These are phyloP conservation scores for Leptobrachium ailaonicum DNA, from an alignment of 2,113 vertebrate genomes.

Conservation along the genomic window DNA sequence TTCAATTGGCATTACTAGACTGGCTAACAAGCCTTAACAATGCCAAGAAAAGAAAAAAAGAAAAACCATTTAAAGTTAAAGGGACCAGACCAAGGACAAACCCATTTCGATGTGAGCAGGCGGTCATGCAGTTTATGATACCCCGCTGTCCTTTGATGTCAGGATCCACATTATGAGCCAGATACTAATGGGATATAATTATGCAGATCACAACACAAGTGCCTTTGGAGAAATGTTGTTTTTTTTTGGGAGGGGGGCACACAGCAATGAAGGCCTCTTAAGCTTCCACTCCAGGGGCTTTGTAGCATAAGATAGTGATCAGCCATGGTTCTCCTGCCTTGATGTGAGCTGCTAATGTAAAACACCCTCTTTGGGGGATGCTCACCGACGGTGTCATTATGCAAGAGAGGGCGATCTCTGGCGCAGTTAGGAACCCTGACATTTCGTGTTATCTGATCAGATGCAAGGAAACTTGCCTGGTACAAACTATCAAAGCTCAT, in stretches of 20 bases:
- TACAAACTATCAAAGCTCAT: background rate
- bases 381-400: slow-evolving; percentile 32
- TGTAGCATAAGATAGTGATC: slow-evolving; percentile 26
- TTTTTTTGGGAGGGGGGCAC: slow-evolving; percentile 6
- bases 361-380: slow-evolving; percentile 20
- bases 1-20: too few relatives aligned
- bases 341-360: slow-evolving; percentile 22
- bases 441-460: slow-evolving; percentile 43
- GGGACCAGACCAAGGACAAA: background rate
- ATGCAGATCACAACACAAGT: slow-evolving; percentile 38
- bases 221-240: slow-evolving; percentile 19
- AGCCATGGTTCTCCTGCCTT: slow-evolving; percentile 1
- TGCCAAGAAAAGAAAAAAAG: background rate
- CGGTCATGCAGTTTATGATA: background rate
- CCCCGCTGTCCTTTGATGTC: slow-evolving; percentile 36
- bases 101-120: background rate
- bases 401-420: background rate
- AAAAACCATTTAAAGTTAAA: background rate
- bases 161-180: slow-evolving; percentile 13
- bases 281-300: slow-evolving; percentile 6
- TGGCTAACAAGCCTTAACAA: too few relatives aligned
- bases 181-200: slow-evolving; percentile 38
- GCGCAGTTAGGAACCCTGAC: slow-evolving; percentile 20
- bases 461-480: slow-evolving; percentile 11
- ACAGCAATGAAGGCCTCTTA: background rate